Evolutionary conservation across 2,797 vertebrate species (phyloP).

Genomic region (Saxicola maurus): DNA sequence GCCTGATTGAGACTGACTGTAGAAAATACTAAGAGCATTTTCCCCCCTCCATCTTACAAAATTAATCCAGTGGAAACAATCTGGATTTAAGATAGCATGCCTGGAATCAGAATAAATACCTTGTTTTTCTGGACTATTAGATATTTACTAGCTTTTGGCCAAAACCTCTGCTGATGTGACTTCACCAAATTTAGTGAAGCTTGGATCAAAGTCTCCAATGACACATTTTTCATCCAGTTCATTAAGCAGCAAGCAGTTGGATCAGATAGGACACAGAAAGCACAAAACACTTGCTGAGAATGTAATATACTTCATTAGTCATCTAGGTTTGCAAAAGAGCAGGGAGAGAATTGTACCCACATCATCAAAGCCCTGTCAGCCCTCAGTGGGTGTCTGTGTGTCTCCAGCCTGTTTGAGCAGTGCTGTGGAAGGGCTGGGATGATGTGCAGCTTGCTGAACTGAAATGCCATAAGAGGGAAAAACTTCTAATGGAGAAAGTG

Average conservation of each 20-base stretch:
- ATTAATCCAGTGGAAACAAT: neutral
- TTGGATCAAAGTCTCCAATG: neutral
- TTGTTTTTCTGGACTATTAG: neutral
- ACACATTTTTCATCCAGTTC: constrained; percentile 19
- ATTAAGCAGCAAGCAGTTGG: constrained; percentile 5
- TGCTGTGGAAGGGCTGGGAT: neutral
- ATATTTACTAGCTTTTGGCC: neutral
- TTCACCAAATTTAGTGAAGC: neutral
- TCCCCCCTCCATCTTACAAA: neutral
- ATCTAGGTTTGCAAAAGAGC: neutral
- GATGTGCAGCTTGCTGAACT: neutral
- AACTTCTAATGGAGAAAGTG: neutral
- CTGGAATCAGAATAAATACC: neutral
- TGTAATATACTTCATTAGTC: constrained; percentile 7
- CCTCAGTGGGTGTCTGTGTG: neutral
- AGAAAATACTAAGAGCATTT: neutral
- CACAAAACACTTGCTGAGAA: neutral
- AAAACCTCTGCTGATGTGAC: neutral
- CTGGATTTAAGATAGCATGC: neutral
- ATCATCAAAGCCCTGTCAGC: neutral
- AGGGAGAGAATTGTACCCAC: neutral
- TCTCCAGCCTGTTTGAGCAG: neutral
- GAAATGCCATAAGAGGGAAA: neutral
- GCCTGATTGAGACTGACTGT: neutral
- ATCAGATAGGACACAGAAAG: neutral